phyloP scores from a whole-genome alignment of 2,888 invertebrate genomes.

The Leucophenga maculata region DNA sequence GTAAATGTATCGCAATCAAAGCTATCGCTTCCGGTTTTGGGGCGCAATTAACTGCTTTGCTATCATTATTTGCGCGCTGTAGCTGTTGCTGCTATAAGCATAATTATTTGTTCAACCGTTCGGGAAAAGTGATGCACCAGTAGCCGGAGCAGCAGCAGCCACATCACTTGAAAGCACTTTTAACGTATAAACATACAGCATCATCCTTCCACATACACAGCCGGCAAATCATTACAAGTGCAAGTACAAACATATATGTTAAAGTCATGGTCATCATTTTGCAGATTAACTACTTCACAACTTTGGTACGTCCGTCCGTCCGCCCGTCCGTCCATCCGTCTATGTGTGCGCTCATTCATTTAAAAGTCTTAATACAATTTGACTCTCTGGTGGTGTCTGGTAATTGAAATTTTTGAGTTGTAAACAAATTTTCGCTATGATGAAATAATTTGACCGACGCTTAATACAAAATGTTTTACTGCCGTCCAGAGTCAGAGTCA shows the following conservation, averaged over 20 bases:
- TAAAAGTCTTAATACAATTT: constrained; percentile 16
- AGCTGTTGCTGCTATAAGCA: not conserved
- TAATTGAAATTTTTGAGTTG: constrained; percentile 58
- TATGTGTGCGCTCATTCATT: constrained; percentile 50
- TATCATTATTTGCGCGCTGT: constrained; percentile 45
- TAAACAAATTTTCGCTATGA: constrained; percentile 54
- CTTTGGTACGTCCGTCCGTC: too few species aligned
- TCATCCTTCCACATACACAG: constrained; percentile 3
- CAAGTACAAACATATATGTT: constrained; percentile 38
- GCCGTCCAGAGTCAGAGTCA: too few species aligned
- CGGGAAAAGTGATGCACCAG: constrained; percentile 20
- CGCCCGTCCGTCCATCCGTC: too few species aligned
- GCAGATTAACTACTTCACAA: constrained; percentile 56
- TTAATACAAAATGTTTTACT: not conserved
- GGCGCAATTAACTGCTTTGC: constrained; percentile 63
- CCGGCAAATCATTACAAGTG: constrained; percentile 18
- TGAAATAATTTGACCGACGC: constrained; percentile 46
- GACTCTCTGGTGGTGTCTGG: constrained; percentile 20
- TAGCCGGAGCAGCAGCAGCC: too few species aligned
- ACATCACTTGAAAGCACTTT: not conserved
- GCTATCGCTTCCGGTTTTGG: constrained; percentile 64
- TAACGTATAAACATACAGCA: constrained; percentile 13
- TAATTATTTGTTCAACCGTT: constrained; percentile 9
- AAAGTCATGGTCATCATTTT: constrained; percentile 57
- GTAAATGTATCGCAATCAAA: constrained; percentile 65